Evolutionary conservation across 2,888 invertebrate genomes (phyloP), one percentile per base, ranked within the genome.

Genomic region (Ceramica pisi): DNA sequence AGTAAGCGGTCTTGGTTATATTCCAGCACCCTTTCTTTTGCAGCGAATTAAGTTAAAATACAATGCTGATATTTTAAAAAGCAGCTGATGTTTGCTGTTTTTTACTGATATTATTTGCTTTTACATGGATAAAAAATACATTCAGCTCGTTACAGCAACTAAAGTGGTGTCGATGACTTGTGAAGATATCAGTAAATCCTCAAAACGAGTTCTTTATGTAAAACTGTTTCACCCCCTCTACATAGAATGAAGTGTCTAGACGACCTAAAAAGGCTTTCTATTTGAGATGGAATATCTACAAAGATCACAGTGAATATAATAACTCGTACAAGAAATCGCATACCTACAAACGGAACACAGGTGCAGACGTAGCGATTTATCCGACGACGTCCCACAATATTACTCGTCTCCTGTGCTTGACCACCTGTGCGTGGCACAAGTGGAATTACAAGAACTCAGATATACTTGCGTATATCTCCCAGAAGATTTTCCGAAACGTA

Each of bases 11-110:
- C 85, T 84, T 80, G 75, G 61, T 50, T 78, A 82, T 74, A 78
- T 85, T 80, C 73, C 61, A 60, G 55, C 80, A 83, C 83, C 83
- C 83, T 82, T 85, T 83, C 78, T 85, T 80, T 77, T 35, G 72
- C 51, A 63, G 65, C 57, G 62, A 82, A 84, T 82, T 78, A 78
- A 78, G 66, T 75, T 72, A 71, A 82, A 70, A 81, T 62, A 57
- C 56, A 44, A 71, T 71, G 72, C 67, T 78, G 71, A 71, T 81
- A 73, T 84, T 81, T 66, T 65, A 69, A 75, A 72, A 71, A 68
- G 53, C 61, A 65, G 66, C 62, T 65, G 53, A 26, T 77, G 44
- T 74, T 74, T 56, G 38, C 19, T 16, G 21, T 60, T 79, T 48
- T 41, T 48, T 57, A 12, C 55, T 78, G 50, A n/a, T 59, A 69